Base-by-base conservation (phyloP, 2,888 invertebrate genomes). In the Phortica okadai region DNA sequence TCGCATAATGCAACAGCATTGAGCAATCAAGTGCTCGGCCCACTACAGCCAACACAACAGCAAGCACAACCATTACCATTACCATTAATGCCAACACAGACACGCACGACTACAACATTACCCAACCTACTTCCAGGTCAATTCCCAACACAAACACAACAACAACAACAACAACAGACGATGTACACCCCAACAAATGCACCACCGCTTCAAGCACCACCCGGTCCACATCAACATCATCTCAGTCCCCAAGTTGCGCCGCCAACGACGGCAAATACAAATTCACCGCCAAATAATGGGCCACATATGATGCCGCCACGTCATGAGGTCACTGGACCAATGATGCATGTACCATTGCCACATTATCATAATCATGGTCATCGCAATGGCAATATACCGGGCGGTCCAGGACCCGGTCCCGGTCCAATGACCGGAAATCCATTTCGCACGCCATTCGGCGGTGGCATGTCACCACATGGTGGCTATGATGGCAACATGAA, bases 91-190 rank as follows among this genome's bases (percentile, higher is more conserved):
- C 6, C 76, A 75, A 7, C 78, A 76, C 1, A 82, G 78, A 77
- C 83, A 82, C 64, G 82, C 83, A 76, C 83, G 42, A 86, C 76
- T 84, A 82, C 86, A 82, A 75, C 89, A 82, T 87, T 89, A 82
- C 86, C 50, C 21, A 70, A 70, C 70, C 50, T 70, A 54, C 21
- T 91, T 90, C 88, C 91, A 90, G 91, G 91, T 85, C 90, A 88
- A 84, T 91, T 88, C 78, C 84, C 86, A 75, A 76, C 81, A 76
- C 82, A 80, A 82, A 81, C 82, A 78, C 81, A 84, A 77, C 83
- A 82, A 83, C 84, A 85, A 83, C 84, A 85, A 79, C 82, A 79
- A 70, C 77, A 75, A 56, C 78, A 80, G 82, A 82, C 84, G 84
- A 76, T 85, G 82, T 84, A 84, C 80, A 77, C 83, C 74, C 66